Evolutionary conservation across 2,888 invertebrate species (phyloP).

Genomic region (Andrena haemorrhoa): DNA sequence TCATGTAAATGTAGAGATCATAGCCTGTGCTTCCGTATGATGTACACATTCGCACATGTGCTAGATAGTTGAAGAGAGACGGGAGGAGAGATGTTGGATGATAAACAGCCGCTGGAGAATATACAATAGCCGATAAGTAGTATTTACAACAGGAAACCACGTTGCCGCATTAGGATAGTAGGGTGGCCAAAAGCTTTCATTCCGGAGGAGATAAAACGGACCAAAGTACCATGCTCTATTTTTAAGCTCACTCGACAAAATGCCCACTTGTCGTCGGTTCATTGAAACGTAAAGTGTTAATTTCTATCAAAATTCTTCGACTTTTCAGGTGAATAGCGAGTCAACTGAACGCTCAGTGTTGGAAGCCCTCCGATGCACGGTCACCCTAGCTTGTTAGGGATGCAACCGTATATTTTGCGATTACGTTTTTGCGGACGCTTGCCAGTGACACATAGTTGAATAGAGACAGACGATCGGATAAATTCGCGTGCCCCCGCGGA

Average conservation of each 20-base stretch:
- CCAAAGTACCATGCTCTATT: constrained; percentile 11
- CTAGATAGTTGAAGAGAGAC: constrained; percentile 43
- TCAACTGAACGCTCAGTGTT: neutral
- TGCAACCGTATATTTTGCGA: constrained; percentile 77
- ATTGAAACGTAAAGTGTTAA: neutral
- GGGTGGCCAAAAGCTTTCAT: constrained; percentile 49
- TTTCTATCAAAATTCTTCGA: constrained; percentile 1
- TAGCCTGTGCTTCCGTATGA: constrained; percentile 79
- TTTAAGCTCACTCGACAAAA: neutral
- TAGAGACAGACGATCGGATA: constrained; percentile 38
- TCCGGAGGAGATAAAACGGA: constrained; percentile 12
- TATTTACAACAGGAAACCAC: constrained; percentile 44
- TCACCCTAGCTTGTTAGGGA: constrained; percentile 67
- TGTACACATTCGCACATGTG: constrained; percentile 65
- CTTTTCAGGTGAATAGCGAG: neutral
- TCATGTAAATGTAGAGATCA: constrained; percentile 68
- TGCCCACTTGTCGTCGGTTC: neutral
- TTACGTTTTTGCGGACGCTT: constrained; percentile 72
- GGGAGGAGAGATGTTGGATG: constrained; percentile 17
- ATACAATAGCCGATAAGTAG: constrained; percentile 49
- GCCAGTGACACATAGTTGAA: constrained; percentile 42
- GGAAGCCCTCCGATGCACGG: constrained; percentile 32
- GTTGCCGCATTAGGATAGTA: constrained; percentile 58
- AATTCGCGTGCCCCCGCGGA: constrained; percentile 45
- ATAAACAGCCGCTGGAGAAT: constrained; percentile 11